These are phyloP conservation scores for Tribolium castaneum DNA, from an alignment of 1,140 invertebrate species.

Conservation along the genomic window DNA sequence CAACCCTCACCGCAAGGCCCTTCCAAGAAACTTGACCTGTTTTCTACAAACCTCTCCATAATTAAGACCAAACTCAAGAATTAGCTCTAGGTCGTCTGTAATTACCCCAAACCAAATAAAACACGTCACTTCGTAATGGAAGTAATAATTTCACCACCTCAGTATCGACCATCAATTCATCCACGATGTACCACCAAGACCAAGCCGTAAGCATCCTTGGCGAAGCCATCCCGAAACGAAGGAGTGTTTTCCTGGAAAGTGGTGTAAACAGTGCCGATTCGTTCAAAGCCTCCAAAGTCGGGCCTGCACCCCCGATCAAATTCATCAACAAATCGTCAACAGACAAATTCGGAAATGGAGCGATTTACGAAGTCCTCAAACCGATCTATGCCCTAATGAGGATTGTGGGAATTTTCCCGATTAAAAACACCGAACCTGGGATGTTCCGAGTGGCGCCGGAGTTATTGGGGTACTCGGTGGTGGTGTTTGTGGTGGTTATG, in stretches of 20 bases:
- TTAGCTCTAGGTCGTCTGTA: slow-evolving; percentile 26
- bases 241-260: slow-evolving; percentile 8
- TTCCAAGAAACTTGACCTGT: slow-evolving; percentile 38
- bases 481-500: slow-evolving; percentile 65
- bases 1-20: background rate
- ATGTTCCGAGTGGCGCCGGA: slow-evolving; percentile 66
- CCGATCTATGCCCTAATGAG: slow-evolving; percentile 69
- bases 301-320: slow-evolving; percentile 1
- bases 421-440: slow-evolving; percentile 64
- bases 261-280: background rate
- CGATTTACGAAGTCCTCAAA: slow-evolving; percentile 69
- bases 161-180: background rate
- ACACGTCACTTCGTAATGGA: slow-evolving; percentile 10
- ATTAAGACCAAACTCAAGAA: background rate
- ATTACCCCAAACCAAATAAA: slow-evolving; percentile 35
- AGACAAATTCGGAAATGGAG: background rate
- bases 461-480: slow-evolving; percentile 69
- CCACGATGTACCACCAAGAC: background rate
- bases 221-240: background rate
- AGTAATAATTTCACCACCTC: background rate
- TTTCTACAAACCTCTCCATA: background rate
- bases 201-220: background rate
- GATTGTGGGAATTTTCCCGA: slow-evolving; percentile 70
- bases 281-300: background rate
- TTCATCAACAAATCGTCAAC: slow-evolving; percentile 13